Evolutionary conservation across 2,113 vertebrate genomes (phyloP), one percentile per base, ranked within the genome.

Genomic region (Scomber scombrus): DNA sequence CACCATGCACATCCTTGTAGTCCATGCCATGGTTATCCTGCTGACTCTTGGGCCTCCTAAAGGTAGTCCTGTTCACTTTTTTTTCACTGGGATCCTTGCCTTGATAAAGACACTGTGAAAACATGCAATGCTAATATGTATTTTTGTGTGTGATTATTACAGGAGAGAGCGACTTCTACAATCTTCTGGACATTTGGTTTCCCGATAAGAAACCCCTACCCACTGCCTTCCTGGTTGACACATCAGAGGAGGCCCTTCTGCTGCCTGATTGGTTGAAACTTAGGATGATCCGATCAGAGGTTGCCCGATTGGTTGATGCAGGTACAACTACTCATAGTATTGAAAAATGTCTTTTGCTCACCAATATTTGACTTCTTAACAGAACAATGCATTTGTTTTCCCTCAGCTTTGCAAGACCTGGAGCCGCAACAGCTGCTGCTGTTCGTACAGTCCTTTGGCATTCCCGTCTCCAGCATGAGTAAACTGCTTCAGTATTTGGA

Each of bases 391-490:
- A 29, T 43, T 0, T 66, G 0, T 69, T 70, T 26, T 63, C 50
- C 82, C 67, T 2, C 88, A 99, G 98, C 98, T 31, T 84, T 99
- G 65, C 97, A 99, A 85, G 98, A 99, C 84, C 93, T 99, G 72
- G 98, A 99, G 78, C 96, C 97, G 0, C 97, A 99, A 90, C 98
- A 99, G 93, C 92, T 99, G 88, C 95, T 99, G 82, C 94, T 99
- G 43, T 99, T 99, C 9, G 98, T 99, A 16, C 98, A 99, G 89
- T 99, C 98, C 14, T 99, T 99, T 5, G 98, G 98, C 47, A 99
- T 99, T 82, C 98, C 98, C 0, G 98, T 99, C 21, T 98, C 97
- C 91, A 99, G 98, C 90, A 99, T 99, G 98, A 99, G 98, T 81
- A 99, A 99, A 84, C 96, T 99, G 1, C 94, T 99, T 69, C 97